Conservation (phyloP, 35 echinoderm and acorn worm genomes). For the Amphiura filiformis region DNA sequence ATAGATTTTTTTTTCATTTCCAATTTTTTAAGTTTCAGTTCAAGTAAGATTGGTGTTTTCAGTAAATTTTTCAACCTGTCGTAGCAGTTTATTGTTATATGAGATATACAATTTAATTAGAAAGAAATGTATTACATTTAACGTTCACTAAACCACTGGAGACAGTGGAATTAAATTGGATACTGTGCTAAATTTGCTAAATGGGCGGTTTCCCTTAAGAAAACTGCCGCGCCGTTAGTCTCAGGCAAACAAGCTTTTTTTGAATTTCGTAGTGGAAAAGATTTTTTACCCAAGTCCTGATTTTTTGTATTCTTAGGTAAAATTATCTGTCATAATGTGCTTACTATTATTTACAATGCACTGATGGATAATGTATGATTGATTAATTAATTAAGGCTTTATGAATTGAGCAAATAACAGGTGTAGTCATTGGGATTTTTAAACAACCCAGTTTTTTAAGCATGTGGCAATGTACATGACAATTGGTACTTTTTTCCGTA, state of each 20-base stretch:
- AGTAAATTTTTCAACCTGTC: background rate
- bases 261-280: background rate
- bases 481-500: background rate
- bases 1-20: background rate
- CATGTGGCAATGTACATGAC: background rate
- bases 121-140: background rate
- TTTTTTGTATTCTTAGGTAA: conserved; percentile 6
- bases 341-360: no score
- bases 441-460: background rate
- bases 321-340: background rate
- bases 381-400: no score
- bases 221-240: background rate
- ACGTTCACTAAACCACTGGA: background rate
- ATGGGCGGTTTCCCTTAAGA: background rate
- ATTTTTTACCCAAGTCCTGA: background rate
- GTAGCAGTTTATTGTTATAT: background rate
- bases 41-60: background rate
- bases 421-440: background rate
- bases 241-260: background rate
- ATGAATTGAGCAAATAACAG: no score
- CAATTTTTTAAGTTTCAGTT: background rate
- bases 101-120: background rate
- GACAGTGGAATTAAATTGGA: background rate
- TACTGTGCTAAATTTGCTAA: background rate
- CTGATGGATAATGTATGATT: no score